A percentile compares a stretch with the other conserved stretches of the same genome.
Evolutionary conservation across 2,113 vertebrate genomes (phyloP).

Genomic region (Picathartes gymnocephalus): DNA sequence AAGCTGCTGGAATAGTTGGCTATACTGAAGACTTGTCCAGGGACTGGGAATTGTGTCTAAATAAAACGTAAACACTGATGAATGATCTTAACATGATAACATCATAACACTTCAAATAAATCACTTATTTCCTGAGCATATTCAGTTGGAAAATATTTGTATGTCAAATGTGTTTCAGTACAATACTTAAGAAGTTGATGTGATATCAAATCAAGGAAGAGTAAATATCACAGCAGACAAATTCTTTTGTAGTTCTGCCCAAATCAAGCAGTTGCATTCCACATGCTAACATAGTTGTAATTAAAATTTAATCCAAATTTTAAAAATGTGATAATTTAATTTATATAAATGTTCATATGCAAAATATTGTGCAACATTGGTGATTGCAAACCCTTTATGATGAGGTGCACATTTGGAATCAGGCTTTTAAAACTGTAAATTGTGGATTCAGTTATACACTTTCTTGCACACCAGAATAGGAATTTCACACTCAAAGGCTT

Average conservation of each 20-base stretch:
- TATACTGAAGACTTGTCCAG: neutral
- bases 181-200: neutral
- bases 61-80: neutral
- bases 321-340: neutral
- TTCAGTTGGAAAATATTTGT: neutral
- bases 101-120: neutral
- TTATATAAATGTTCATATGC: neutral
- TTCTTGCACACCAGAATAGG: neutral
- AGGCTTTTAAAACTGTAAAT: neutral
- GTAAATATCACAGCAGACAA: slow-evolving; percentile 33
- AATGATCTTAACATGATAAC: neutral
- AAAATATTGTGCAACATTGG: slow-evolving; percentile 12
- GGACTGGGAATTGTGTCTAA: neutral
- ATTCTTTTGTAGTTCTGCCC: slow-evolving; percentile 25
- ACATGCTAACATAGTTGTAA: slow-evolving; percentile 45
- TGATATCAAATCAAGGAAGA: slow-evolving; percentile 34
- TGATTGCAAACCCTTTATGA: neutral
- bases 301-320: slow-evolving; percentile 59
- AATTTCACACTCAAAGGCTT: neutral
- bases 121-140: neutral
- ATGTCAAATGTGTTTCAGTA: neutral
- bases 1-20: neutral
- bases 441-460: neutral
- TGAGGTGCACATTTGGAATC: neutral
- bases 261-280: slow-evolving; percentile 44